Percentiles rank a stretch among this genome's conserved stretches.
Evolutionary conservation across 2,888 invertebrate genomes (phyloP).

Genomic region (Drosophila prolongata): DNA sequence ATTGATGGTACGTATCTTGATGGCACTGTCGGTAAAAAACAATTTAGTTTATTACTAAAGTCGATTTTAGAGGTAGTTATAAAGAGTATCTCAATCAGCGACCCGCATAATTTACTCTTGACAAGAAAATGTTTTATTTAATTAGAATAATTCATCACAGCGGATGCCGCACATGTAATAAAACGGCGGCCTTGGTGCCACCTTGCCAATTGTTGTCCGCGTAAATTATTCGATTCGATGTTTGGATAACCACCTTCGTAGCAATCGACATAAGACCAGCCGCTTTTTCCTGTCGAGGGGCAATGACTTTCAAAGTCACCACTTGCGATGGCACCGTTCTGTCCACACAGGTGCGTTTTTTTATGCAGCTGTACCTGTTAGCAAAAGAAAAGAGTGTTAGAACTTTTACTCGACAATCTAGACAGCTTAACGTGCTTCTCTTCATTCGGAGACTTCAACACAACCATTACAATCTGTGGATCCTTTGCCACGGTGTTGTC

Average conservation of each 20-base stretch:
- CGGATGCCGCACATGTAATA: background rate
- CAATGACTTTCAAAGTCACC: slow-evolving; percentile 81
- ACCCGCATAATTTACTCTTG: too few species aligned
- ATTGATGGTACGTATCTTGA: slow-evolving; percentile 85
- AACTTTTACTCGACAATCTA: background rate
- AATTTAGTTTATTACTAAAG: background rate
- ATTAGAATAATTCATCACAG: background rate
- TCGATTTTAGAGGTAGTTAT: background rate
- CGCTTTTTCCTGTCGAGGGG: slow-evolving; percentile 82
- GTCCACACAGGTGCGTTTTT: slow-evolving; percentile 93
- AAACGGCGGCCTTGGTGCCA: slow-evolving; percentile 1
- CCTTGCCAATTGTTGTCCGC: background rate
- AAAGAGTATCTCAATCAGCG: background rate
- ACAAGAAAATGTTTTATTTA: background rate
- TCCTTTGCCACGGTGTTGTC: slow-evolving; percentile 86
- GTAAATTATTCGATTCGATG: slow-evolving; percentile 89
- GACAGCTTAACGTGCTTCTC: slow-evolving; percentile 75
- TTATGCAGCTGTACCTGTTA: slow-evolving; percentile 91
- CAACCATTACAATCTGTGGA: slow-evolving; percentile 88
- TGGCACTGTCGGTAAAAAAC: slow-evolving; percentile 48
- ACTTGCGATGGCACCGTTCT: slow-evolving; percentile 90
- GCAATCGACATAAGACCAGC: slow-evolving; percentile 90
- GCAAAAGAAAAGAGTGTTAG: background rate
- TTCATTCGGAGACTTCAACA: slow-evolving; percentile 88
- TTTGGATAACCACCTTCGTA: slow-evolving; percentile 97